A percentile compares a stretch with the other conserved stretches of the same genome.
These are phyloP conservation scores for Brachionus rubens DNA, from an alignment of 1,140 invertebrate species.

Conservation along the genomic window DNA sequence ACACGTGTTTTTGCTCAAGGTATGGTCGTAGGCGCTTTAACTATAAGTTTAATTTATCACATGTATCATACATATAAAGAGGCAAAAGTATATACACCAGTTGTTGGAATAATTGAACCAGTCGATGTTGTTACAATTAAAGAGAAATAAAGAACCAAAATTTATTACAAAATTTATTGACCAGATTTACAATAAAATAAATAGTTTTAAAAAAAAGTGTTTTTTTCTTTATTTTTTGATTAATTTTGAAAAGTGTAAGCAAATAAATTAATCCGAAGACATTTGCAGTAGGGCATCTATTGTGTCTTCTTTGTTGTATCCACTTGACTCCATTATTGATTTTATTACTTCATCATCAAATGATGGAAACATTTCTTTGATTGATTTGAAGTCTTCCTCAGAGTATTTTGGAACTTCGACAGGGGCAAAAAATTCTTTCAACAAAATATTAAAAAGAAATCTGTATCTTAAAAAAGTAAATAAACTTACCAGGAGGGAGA, in stretches of 20 bases:
- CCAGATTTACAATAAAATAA: no score
- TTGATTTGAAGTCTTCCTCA: slow-evolving; percentile 74
- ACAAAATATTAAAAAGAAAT: no score
- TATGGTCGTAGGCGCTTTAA: slow-evolving; percentile 16
- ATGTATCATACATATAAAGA: slow-evolving; percentile 1
- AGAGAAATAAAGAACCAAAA: background rate
- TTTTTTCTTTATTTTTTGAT: no score
- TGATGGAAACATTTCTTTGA: slow-evolving; percentile 92
- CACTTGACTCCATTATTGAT: slow-evolving; percentile 81
- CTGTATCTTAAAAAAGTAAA: slow-evolving; percentile 8
- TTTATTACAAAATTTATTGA: no score
- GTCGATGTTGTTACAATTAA: background rate
- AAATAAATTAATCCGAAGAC: slow-evolving; percentile 51
- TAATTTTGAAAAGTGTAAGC: no score
- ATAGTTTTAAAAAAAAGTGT: no score
- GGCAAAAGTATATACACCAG: background rate
- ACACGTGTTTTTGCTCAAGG: slow-evolving; percentile 27
- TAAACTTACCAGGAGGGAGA: background rate
- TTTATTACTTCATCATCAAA: slow-evolving; percentile 86
- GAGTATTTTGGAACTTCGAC: slow-evolving; percentile 53
- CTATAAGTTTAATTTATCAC: background rate
- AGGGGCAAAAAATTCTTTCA: slow-evolving; percentile 30
- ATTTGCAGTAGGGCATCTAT: slow-evolving; percentile 87
- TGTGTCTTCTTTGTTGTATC: slow-evolving; percentile 81
- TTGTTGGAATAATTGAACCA: background rate